A percentile compares a stretch with the other conserved stretches of the same genome.
These are phyloP conservation scores for Thymallus thymallus DNA, from an alignment of 2,113 vertebrate genomes.

Conservation along the genomic window DNA sequence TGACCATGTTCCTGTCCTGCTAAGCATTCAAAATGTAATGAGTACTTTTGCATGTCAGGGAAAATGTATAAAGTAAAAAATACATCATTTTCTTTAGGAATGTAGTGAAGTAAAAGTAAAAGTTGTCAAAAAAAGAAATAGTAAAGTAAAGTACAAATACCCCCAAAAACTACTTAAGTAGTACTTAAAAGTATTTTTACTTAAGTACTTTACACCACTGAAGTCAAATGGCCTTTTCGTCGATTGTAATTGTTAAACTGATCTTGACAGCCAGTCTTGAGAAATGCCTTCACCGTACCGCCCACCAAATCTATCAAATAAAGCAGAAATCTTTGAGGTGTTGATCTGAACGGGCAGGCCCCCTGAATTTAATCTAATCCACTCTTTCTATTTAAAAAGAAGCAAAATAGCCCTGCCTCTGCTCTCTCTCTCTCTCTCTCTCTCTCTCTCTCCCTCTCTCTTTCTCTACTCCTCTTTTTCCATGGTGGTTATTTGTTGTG, in stretches of 20 bases:
- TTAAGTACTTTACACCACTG: too few species aligned
- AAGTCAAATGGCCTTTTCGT: constrained; percentile 71
- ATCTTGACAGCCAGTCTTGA: constrained; percentile 70
- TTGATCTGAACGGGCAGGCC: constrained; percentile 50
- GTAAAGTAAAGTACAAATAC: too few species aligned
- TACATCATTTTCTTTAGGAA: too few species aligned
- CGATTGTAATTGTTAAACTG: constrained; percentile 68
- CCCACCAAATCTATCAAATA: constrained; percentile 60
- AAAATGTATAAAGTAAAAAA: too few species aligned
- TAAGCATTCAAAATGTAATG: too few species aligned
- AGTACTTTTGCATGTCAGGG: too few species aligned
- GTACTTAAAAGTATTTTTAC: too few species aligned
- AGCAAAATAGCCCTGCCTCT: constrained; percentile 65
- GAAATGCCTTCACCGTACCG: constrained; percentile 17
- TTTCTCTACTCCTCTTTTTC: constrained; percentile 14
- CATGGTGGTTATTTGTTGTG: constrained; percentile 67
- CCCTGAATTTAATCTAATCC: constrained; percentile 63
- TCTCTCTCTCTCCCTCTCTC: constrained; percentile 42
- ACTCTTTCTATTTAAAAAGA: constrained; percentile 42
- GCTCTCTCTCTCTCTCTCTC: constrained; percentile 37
- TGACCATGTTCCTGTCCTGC: too few species aligned
- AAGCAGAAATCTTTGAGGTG: constrained; percentile 65
- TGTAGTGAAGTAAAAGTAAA: too few species aligned
- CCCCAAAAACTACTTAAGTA: too few species aligned
- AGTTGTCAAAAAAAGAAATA: too few species aligned